Percentiles rank a stretch among this genome's conserved stretches.
Evolutionary conservation across 2,888 invertebrate species (phyloP).

Genomic region (Andrena hattorfiana): DNA sequence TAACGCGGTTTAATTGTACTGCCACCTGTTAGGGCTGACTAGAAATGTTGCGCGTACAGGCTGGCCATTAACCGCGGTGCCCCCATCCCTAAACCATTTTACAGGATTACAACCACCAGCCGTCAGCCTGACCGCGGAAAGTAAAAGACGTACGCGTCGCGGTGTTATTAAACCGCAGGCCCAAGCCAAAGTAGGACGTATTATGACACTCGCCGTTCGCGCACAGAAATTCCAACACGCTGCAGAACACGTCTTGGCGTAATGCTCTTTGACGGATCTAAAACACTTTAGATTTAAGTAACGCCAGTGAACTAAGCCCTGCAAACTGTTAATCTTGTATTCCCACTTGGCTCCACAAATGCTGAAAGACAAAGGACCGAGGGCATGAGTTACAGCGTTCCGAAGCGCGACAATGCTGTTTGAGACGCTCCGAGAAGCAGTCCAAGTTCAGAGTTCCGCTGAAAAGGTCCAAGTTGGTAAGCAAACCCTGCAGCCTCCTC

Average conservation of each 20-base stretch:
- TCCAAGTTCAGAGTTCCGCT: constrained; percentile 1
- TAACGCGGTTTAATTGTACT: constrained; percentile 82
- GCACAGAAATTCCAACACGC: background rate
- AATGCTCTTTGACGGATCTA: too few species aligned
- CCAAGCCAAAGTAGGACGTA: background rate
- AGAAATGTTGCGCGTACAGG: constrained; percentile 68
- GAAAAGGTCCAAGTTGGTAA: constrained; percentile 19
- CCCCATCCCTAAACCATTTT: constrained; percentile 59
- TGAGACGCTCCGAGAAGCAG: background rate
- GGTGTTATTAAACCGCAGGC: constrained; percentile 30
- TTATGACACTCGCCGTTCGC: background rate
- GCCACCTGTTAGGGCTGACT: constrained; percentile 79
- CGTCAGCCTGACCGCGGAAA: constrained; percentile 32
- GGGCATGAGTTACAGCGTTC: background rate
- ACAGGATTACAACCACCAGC: constrained; percentile 32
- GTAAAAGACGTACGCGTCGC: constrained; percentile 31
- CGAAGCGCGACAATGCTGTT: background rate
- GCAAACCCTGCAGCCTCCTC: background rate
- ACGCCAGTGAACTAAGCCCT: background rate
- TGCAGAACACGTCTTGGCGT: background rate
- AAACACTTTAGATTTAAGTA: too few species aligned
- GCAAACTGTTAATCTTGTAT: background rate
- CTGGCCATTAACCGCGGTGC: constrained; percentile 74
- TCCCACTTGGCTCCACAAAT: background rate
- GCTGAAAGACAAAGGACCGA: background rate